These are phyloP conservation scores for Gadus macrocephalus DNA, from an alignment of 2,113 vertebrate genomes.

Conservation along the genomic window DNA sequence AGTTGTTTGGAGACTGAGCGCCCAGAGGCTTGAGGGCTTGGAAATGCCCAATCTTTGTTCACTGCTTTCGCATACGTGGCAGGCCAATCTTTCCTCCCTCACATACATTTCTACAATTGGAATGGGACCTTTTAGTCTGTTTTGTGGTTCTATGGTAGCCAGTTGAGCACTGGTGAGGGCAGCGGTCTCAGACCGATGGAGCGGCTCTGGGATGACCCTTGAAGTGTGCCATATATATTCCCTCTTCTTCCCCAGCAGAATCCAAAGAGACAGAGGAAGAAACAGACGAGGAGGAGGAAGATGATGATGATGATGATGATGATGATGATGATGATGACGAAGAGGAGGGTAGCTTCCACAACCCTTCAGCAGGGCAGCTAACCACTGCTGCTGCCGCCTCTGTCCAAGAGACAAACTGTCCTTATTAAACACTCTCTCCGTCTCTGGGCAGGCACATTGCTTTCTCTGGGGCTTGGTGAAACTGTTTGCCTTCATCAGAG, in stretches of 20 bases:
- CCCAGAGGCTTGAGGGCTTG: no score
- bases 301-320: conserved; percentile 55
- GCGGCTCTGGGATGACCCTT: not conserved
- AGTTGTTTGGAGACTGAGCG: no score
- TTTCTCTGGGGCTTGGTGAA: conserved; percentile 39
- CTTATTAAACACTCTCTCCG: conserved; percentile 68
- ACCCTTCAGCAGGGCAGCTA: conserved; percentile 32
- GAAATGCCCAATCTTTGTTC: no score
- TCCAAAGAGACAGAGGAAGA: conserved; percentile 76
- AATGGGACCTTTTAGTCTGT: no score
- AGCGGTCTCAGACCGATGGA: no score
- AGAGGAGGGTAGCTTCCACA: conserved; percentile 52
- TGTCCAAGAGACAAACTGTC: conserved; percentile 66
- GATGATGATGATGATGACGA: conserved; percentile 43
- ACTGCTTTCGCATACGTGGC: no score
- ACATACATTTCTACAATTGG: no score
- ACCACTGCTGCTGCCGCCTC: conserved; percentile 32
- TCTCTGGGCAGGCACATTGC: conserved; percentile 69
- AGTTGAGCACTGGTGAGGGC: no score
- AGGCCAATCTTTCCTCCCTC: no score
- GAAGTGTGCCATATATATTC: conserved; percentile 55
- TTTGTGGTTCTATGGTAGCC: no score
- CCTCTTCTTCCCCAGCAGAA: conserved; percentile 78
- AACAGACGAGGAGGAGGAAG: not conserved
- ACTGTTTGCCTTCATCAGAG: not conserved